These are phyloP conservation scores for Eptesicus fuscus DNA, from an alignment of 2,113 vertebrate species.

Conservation along the genomic window DNA sequence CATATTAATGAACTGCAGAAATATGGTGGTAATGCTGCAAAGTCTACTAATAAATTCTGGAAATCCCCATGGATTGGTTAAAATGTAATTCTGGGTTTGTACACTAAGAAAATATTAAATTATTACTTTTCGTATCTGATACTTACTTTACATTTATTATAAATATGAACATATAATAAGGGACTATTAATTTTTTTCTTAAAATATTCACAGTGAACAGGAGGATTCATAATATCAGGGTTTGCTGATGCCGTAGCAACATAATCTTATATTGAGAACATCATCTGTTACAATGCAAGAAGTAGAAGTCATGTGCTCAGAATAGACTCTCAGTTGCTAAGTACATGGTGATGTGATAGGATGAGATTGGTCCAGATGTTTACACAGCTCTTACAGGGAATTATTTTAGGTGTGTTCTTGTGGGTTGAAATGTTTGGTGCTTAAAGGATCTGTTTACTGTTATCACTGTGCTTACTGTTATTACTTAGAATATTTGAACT, in stretches of 20 bases:
- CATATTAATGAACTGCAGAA: constrained; percentile 10
- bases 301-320: neutral
- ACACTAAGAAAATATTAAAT: neutral
- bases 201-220: constrained; percentile 31
- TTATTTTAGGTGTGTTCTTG: constrained; percentile 11
- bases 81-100: neutral
- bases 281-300: constrained; percentile 18
- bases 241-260: constrained; percentile 48
- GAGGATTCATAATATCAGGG: neutral
- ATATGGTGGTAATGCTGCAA: neutral
- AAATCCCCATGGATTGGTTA: neutral
- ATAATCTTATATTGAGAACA: constrained; percentile 19
- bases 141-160: constrained; percentile 7
- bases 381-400: neutral
- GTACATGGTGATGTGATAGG: neutral
- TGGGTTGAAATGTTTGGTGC: neutral
- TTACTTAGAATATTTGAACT: constrained; percentile 22
- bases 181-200: constrained; percentile 1
- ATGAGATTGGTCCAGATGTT: constrained; percentile 42
- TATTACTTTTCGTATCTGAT: neutral
- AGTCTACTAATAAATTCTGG: neutral
- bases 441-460: constrained; percentile 9
- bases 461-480: neutral
- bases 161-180: neutral
- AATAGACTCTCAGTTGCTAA: neutral